Conservation (phyloP, 2,113 vertebrate genomes). For the Platichthys stellatus region DNA sequence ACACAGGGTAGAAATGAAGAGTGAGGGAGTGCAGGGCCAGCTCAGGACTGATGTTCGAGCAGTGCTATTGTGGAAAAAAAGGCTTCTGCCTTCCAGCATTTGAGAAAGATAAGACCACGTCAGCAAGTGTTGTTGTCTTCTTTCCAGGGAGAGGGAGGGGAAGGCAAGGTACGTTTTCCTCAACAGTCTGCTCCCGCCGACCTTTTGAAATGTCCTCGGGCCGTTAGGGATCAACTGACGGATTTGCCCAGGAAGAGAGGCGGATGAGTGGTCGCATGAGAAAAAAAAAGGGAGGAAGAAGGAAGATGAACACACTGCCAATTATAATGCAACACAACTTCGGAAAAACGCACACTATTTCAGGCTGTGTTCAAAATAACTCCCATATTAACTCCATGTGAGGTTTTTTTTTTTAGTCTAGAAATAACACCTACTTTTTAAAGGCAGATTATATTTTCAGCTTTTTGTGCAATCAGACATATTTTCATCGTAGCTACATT, state of each 20-base stretch:
- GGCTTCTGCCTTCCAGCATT: conserved; percentile 68
- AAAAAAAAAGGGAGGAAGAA: conserved; percentile 8
- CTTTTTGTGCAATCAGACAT: background rate
- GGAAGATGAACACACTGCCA: conserved; percentile 16
- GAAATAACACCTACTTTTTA: background rate
- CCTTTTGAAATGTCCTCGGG: conserved; percentile 79
- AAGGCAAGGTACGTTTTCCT: conserved; percentile 44
- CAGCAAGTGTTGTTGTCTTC: conserved; percentile 72
- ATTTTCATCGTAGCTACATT: background rate
- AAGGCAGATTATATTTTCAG: background rate
- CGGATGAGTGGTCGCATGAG: conserved; percentile 31
- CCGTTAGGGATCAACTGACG: conserved; percentile 70
- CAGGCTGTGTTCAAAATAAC: background rate
- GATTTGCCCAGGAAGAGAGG: conserved; percentile 54
- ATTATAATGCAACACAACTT: background rate
- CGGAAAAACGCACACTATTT: background rate
- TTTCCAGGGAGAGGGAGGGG: conserved; percentile 52
- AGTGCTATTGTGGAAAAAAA: conserved; percentile 38
- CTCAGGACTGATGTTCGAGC: conserved; percentile 52
- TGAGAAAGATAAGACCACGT: conserved; percentile 74
- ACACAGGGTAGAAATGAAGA: conserved; percentile 34
- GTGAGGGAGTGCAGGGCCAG: conserved; percentile 31
- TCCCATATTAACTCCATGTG: background rate
- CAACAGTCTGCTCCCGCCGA: conserved; percentile 62
- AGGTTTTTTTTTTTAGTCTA: background rate